Evolutionary conservation across 2,113 vertebrate species (phyloP).

Genomic region (Catharus minimus): DNA sequence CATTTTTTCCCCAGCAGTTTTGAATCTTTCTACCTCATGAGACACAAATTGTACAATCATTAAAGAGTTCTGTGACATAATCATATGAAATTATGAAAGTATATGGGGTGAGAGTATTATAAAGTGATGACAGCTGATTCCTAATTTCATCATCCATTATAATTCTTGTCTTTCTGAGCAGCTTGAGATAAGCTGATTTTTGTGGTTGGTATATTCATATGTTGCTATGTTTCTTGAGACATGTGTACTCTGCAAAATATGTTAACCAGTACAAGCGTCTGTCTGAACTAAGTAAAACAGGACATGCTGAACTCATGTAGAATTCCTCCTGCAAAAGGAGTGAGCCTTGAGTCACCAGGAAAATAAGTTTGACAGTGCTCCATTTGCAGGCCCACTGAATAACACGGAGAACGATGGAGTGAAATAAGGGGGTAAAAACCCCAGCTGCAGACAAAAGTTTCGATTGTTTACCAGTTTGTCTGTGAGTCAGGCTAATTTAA

Average conservation of each 20-base stretch:
- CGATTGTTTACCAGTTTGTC: not conserved
- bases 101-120: not conserved
- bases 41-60: not conserved
- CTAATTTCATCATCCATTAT: not conserved
- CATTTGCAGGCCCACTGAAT: not conserved
- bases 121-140: conserved; percentile 19
- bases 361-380: not conserved
- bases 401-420: not conserved
- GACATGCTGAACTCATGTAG: not conserved
- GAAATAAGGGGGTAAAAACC: not conserved
- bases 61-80: conserved; percentile 17
- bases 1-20: not conserved
- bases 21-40: not conserved
- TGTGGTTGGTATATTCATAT: conserved; percentile 11
- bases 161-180: conserved; percentile 7
- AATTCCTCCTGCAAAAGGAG: not conserved
- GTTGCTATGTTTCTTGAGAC: not conserved
- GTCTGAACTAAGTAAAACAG: conserved; percentile 21
- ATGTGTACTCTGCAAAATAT: not conserved
- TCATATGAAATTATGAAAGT: not conserved
- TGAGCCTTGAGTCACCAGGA: not conserved
- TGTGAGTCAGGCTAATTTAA: not conserved
- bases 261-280: not conserved
- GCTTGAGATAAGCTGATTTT: conserved; percentile 44
- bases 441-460: not conserved